Percentiles rank a stretch among this genome's conserved stretches.
These are phyloP conservation scores for Drosophila leonis DNA, from an alignment of 2,888 invertebrate species.

Conservation along the genomic window DNA sequence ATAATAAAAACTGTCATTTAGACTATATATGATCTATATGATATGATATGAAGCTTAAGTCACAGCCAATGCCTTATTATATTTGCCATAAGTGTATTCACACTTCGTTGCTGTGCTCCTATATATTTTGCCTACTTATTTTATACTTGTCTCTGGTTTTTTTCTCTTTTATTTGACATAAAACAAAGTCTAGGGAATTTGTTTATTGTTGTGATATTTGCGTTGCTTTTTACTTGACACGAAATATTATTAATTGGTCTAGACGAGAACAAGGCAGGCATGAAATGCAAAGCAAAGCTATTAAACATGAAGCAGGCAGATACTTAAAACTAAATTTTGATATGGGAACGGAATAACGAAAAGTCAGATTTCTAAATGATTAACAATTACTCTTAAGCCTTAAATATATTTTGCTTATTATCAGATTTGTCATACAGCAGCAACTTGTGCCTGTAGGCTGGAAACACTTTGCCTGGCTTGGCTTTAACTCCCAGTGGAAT, in stretches of 20 bases:
- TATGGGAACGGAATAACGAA: slow-evolving; percentile 1
- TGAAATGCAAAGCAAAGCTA: slow-evolving; percentile 32
- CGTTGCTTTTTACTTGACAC: slow-evolving; percentile 64
- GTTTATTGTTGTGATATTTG: slow-evolving; percentile 52
- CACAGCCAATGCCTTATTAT: background rate
- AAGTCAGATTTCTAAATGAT: background rate
- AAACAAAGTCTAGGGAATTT: slow-evolving; percentile 43
- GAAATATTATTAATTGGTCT: slow-evolving; percentile 77
- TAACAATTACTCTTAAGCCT: slow-evolving; percentile 2
- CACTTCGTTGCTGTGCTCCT: background rate
- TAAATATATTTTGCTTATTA: slow-evolving; percentile 7
- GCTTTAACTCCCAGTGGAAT: slow-evolving; percentile 8
- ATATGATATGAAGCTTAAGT: background rate
- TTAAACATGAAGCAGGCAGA: slow-evolving; percentile 19
- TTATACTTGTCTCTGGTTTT: slow-evolving; percentile 1
- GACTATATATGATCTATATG: background rate
- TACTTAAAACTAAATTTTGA: slow-evolving; percentile 22
- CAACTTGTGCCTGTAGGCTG: slow-evolving; percentile 2
- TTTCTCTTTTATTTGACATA: slow-evolving; percentile 14
- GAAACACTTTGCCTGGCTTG: slow-evolving; percentile 6
- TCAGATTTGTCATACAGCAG: background rate
- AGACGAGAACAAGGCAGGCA: slow-evolving; percentile 54
- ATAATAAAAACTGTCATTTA: no score
- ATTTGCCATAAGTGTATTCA: slow-evolving; percentile 4
- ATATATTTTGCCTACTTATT: background rate